A percentile compares a stretch with the other conserved stretches of the same genome.
Evolutionary conservation across 64 coral and sea anemone genomes (phyloP).

Genomic region (Stichodactyla mertensii): DNA sequence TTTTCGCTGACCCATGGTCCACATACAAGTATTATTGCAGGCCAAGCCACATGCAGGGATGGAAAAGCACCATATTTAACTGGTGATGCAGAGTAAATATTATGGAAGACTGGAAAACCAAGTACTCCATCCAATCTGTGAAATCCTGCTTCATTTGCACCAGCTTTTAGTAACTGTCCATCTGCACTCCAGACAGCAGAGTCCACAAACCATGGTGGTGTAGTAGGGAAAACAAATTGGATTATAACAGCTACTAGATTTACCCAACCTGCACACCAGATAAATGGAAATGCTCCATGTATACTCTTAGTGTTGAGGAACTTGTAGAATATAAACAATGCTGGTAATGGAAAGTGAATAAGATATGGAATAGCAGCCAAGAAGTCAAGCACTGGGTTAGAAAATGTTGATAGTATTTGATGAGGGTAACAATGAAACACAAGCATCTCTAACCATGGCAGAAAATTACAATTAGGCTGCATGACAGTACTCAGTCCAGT

Average conservation of each 20-base stretch:
- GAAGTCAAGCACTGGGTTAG: slow-evolving; percentile 89
- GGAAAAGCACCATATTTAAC: slow-evolving; percentile 98
- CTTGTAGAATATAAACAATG: slow-evolving; percentile 86
- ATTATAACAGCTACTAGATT: slow-evolving; percentile 87
- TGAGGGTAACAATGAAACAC: slow-evolving; percentile 98
- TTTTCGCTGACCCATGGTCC: slow-evolving; percentile 99
- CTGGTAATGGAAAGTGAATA: slow-evolving; percentile 91
- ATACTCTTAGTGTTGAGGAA: slow-evolving; percentile 57
- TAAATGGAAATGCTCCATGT: slow-evolving; percentile 71
- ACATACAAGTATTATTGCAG: slow-evolving; percentile 86
- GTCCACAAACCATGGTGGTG: slow-evolving; percentile 98
- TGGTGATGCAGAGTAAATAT: slow-evolving; percentile 87
- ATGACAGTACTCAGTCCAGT: slow-evolving; percentile 73
- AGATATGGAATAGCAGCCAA: slow-evolving; percentile 92
- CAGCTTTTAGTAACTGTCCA: slow-evolving; percentile 78
- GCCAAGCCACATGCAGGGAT: slow-evolving; percentile 95
- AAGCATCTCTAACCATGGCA: slow-evolving; percentile 91
- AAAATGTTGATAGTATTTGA: slow-evolving; percentile 91
- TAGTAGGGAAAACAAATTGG: slow-evolving; percentile 93
- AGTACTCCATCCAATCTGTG: slow-evolving; percentile 90
- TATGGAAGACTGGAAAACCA: slow-evolving; percentile 93
- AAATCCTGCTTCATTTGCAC: slow-evolving; percentile 93
- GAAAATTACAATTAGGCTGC: slow-evolving; percentile 75
- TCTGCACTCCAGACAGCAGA: slow-evolving; percentile 82
- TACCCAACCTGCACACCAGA: slow-evolving; percentile 96